A percentile compares a stretch with the other conserved stretches of the same genome.
Evolutionary conservation across 2,888 invertebrate species (phyloP).

Genomic region (Coronaproctus castanopsis): DNA sequence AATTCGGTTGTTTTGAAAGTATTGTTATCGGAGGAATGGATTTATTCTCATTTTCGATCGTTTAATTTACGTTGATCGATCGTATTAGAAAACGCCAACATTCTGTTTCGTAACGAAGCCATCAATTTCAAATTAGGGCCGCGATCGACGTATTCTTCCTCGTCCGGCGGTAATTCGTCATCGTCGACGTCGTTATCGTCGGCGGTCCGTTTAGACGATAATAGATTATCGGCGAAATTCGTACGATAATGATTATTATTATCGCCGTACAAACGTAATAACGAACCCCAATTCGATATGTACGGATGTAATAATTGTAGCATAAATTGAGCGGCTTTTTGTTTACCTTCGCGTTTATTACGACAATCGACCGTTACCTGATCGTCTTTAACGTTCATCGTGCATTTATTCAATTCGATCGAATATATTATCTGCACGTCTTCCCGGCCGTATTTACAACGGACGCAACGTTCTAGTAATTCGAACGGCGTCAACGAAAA

Average conservation of each 20-base stretch:
- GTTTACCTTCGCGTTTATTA: conserved; percentile 92
- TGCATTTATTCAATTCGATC: conserved; percentile 77
- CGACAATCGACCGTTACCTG: conserved; percentile 76
- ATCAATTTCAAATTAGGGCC: conserved; percentile 4
- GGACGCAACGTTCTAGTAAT: conserved; percentile 73
- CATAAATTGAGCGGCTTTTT: conserved; percentile 84
- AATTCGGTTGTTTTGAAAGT: too few species aligned
- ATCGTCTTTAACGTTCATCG: conserved; percentile 85
- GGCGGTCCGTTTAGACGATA: not conserved
- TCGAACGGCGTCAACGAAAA: conserved; percentile 91
- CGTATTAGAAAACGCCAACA: too few species aligned
- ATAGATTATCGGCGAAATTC: not conserved
- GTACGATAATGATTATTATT: not conserved
- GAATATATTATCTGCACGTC: conserved; percentile 73
- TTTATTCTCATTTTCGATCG: too few species aligned
- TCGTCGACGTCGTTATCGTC: conserved; percentile 8
- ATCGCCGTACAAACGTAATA: conserved; percentile 68
- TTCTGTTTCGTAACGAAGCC: not conserved
- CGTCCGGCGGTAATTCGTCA: too few species aligned
- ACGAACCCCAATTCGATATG: conserved; percentile 82
- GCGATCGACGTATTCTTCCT: too few species aligned
- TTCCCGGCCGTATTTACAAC: conserved; percentile 78
- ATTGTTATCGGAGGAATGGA: too few species aligned
- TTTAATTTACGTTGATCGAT: too few species aligned
- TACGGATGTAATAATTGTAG: conserved; percentile 75